Evolutionary conservation across 1,140 invertebrate species (phyloP).

Genomic region (Pristionchus pacificus): DNA sequence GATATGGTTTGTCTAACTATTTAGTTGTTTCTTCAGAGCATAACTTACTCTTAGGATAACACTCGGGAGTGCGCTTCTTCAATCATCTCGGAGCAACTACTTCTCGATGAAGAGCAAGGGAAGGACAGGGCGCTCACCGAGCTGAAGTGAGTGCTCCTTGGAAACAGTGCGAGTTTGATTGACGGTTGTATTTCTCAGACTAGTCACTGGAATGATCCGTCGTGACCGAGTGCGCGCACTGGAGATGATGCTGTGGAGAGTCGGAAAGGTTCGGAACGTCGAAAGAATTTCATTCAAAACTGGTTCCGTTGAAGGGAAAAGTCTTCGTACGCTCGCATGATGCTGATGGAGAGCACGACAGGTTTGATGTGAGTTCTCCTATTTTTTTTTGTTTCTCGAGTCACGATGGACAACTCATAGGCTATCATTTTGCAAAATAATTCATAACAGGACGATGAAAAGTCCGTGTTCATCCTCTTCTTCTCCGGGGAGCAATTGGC

Average conservation of each 20-base stretch:
- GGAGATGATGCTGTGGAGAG: slow-evolving; percentile 95
- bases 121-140: slow-evolving; percentile 15
- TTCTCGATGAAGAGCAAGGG: not conserved
- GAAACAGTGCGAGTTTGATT: not conserved
- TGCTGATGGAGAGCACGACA: too few species aligned
- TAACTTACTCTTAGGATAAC: not conserved
- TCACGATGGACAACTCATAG: too few species aligned
- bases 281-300: too few species aligned
- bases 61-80: slow-evolving; percentile 14
- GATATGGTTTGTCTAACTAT: not conserved
- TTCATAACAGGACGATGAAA: slow-evolving; percentile 83
- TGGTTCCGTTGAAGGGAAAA: too few species aligned
- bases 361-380: too few species aligned
- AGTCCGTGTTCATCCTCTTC: slow-evolving; percentile 96
- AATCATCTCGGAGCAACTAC: slow-evolving; percentile 17
- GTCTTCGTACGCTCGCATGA: slow-evolving; percentile 85
- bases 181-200: slow-evolving; percentile 55
- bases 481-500: slow-evolving; percentile 98
- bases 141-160: slow-evolving; percentile 5
- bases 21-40: not conserved
- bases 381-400: not conserved
- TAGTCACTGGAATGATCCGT: slow-evolving; percentile 64
- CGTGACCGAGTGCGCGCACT: slow-evolving; percentile 89
- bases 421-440: slow-evolving; percentile 36
- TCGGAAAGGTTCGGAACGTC: too few species aligned